phyloP scores from a whole-genome alignment of 2,797 vertebrate genomes.

The Thamnophis elegans region DNA sequence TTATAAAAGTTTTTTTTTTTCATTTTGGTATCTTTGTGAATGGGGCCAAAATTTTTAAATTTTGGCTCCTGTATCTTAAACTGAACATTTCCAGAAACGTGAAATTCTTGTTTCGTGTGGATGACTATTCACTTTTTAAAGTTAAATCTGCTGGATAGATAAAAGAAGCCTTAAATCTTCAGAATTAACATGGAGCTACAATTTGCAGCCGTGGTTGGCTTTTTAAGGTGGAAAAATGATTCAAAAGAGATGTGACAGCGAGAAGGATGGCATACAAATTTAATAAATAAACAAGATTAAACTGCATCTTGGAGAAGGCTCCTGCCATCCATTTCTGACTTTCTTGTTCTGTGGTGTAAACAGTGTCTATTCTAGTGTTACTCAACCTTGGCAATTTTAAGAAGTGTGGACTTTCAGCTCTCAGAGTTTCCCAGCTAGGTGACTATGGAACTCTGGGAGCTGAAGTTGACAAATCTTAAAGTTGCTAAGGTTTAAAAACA shows the following conservation, averaged over 20 bases:
- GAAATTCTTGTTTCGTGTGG: not conserved
- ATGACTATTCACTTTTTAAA: not conserved
- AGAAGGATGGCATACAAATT: not conserved
- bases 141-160: not conserved
- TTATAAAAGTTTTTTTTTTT: not conserved
- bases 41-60: not conserved
- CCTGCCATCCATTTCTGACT: not conserved
- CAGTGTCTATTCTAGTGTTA: not conserved
- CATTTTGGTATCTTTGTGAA: not conserved
- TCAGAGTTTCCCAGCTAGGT: not conserved
- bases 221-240: not conserved
- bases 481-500: not conserved
- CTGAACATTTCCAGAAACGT: not conserved
- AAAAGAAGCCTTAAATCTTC: not conserved
- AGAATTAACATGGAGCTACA: not conserved
- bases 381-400: not conserved
- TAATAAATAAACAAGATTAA: constrained; percentile 8
- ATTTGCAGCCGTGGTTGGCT: not conserved
- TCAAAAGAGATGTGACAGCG: not conserved
- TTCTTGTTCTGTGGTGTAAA: not conserved
- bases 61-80: not conserved
- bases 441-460: not conserved
- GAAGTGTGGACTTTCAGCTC: not conserved
- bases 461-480: not conserved
- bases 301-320: not conserved